A percentile compares a stretch with the other conserved stretches of the same genome.
Evolutionary conservation across 2,888 invertebrate species (phyloP).

Genomic region (Drosophila eohydei): DNA sequence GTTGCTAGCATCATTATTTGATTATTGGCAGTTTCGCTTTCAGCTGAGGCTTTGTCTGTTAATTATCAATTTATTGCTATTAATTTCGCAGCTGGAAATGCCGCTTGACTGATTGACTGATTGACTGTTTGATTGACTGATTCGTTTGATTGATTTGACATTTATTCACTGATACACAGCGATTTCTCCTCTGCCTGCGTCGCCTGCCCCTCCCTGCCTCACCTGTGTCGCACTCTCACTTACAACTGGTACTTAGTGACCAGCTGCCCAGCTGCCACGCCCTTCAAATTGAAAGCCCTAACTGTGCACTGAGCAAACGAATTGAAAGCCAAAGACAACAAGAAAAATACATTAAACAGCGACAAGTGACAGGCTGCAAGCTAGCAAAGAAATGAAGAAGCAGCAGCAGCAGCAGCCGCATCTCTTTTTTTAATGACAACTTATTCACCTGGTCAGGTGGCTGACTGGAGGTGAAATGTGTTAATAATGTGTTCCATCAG

Average conservation of each 20-base stretch:
- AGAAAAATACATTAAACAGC: constrained; percentile 15
- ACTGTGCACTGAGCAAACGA: constrained; percentile 17
- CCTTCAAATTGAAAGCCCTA: constrained; percentile 1
- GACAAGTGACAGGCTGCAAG: constrained; percentile 33
- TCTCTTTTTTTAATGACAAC: constrained; percentile 56
- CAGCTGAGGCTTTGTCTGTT: constrained; percentile 42
- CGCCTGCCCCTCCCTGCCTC: background rate
- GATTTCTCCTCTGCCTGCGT: background rate
- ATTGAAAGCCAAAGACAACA: constrained; percentile 6
- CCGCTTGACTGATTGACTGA: constrained; percentile 47
- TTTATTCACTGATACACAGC: constrained; percentile 10
- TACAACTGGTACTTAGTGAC: constrained; percentile 4
- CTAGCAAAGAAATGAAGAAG: constrained; percentile 9
- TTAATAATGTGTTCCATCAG: constrained; percentile 73
- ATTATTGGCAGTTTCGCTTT: constrained; percentile 60
- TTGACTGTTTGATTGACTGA: constrained; percentile 45
- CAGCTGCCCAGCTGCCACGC: constrained; percentile 10
- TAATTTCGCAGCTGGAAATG: constrained; percentile 49
- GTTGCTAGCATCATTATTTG: constrained; percentile 40
- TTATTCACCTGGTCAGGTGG: constrained; percentile 45
- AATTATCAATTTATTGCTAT: constrained; percentile 71
- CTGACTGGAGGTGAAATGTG: constrained; percentile 70
- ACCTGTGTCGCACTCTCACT: background rate
- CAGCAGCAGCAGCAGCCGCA: constrained; percentile 8
- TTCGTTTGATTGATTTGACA: constrained; percentile 49